These are phyloP conservation scores for Microplitis demolitor DNA, from an alignment of 1,140 invertebrate species.

Conservation along the genomic window DNA sequence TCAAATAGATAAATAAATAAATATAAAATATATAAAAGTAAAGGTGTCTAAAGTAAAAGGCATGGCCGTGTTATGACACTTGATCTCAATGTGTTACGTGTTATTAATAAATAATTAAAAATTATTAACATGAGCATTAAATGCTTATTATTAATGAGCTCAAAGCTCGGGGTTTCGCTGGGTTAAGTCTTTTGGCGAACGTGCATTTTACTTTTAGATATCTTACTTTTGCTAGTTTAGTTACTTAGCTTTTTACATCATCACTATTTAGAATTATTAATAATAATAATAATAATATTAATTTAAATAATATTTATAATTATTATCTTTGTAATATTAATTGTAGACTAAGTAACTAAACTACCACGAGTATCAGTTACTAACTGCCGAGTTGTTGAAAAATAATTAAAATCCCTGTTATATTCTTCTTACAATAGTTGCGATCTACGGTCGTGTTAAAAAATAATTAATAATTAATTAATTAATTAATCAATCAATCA, in stretches of 20 bases:
- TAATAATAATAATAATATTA: conserved; percentile 28
- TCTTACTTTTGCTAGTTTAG: conserved; percentile 34
- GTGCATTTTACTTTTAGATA: background rate
- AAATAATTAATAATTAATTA: no score
- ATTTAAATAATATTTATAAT: background rate
- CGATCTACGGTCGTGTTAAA: no score
- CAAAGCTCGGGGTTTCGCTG: background rate
- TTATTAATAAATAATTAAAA: background rate
- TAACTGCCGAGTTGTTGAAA: conserved; percentile 46
- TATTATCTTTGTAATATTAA: conserved; percentile 20
- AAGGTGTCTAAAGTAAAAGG: background rate
- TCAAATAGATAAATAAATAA: background rate
- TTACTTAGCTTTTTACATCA: conserved; percentile 41
- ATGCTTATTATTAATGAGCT: background rate
- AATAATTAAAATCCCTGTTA: conserved; percentile 33
- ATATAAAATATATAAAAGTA: background rate
- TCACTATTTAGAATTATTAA: no score
- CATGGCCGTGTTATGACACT: background rate
- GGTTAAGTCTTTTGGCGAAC: background rate
- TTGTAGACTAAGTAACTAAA: conserved; percentile 43
- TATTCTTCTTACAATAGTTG: background rate
- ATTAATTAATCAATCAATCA: background rate
- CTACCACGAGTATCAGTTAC: conserved; percentile 26
- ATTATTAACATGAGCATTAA: background rate
- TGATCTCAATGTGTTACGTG: background rate